A percentile compares a stretch with the other conserved stretches of the same genome.
Evolutionary conservation across 2,888 invertebrate species (phyloP).

Genomic region (Vanessa cardui): DNA sequence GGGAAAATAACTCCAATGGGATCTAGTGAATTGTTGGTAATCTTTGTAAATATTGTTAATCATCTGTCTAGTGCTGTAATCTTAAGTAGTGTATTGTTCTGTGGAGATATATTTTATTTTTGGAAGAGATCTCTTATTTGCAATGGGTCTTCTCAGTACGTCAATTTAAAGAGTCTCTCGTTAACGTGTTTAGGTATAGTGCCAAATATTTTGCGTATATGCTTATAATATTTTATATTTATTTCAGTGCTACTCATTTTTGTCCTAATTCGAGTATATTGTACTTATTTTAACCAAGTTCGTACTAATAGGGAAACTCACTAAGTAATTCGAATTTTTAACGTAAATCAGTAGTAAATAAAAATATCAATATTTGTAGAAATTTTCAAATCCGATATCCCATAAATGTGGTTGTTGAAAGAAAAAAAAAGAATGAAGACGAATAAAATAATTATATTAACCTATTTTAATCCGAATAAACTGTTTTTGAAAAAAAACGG

Average conservation of each 20-base stretch:
- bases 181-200: constrained; percentile 63
- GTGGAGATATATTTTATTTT: constrained; percentile 64
- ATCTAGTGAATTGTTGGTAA: constrained; percentile 65
- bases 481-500: constrained; percentile 4
- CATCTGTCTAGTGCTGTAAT: constrained; percentile 64
- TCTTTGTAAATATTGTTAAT: constrained; percentile 77
- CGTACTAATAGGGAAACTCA: constrained; percentile 10
- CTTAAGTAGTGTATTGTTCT: constrained; percentile 59
- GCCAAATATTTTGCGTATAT: constrained; percentile 70
- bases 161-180: constrained; percentile 55
- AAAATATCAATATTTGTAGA: constrained; percentile 22
- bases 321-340: constrained; percentile 17
- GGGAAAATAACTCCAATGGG: constrained; percentile 44
- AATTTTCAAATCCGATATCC: constrained; percentile 10
- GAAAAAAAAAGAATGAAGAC: neutral
- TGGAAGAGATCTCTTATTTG: constrained; percentile 46
- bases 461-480: constrained; percentile 26
- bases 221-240: constrained; percentile 33
- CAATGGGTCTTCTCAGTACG: constrained; percentile 49
- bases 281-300: constrained; percentile 12
- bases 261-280: constrained; percentile 12
- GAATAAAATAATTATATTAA: constrained; percentile 17
- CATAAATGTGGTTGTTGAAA: constrained; percentile 7
- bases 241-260: constrained; percentile 26
- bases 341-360: constrained; percentile 23